Base-by-base conservation (phyloP, 2,797 vertebrate species). In the Taeniopygia guttata region DNA sequence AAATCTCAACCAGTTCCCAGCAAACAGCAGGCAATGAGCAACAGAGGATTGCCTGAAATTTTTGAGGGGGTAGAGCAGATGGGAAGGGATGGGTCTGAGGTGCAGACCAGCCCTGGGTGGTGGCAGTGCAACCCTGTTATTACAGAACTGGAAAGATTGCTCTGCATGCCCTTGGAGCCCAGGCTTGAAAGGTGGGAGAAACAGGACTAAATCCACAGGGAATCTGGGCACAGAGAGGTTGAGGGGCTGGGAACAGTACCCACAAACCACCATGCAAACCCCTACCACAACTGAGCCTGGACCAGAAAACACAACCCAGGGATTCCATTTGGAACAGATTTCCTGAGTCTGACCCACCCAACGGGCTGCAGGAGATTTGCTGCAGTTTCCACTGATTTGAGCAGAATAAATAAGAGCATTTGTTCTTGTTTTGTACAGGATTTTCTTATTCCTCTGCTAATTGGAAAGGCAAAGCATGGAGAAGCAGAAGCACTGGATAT, bases 201-300 rank as follows among this genome's bases (percentile, higher is more conserved):
- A 15, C 0, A 13, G 51, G 25, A 59, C 7, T 30, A 15, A 58
- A 72, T 17, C 16, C 38, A 2, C 3, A 7, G 40, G 49, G 49
- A 34, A 42, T 17, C 14, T 6, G 2, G 0, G 26, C 2, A 0
- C 10, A 25, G 21, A 9, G 10, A 4, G 1, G 12, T 4, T 5
- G 59, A 58, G 29, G 67, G 62, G 36, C 4, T 36, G 80, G 20
- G 12, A 62, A 16, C 22, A 19, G 60, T 48, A 36, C 7, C 17
- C 1, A 11, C 9, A 10, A 3, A 38, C 46, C 21, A 36, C 29
- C 30, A 3, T 11, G 19, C 21, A 72, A 40, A 66, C 15, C 30
- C 10, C 5, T 8, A 7, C 22, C 29, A 55, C 43, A 38, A 3
- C 56, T 5, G 38, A 78, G 60, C 62, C 79, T 42, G 26, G n/a